These are phyloP conservation scores for Mesembrinibis cayennensis DNA, from an alignment of 2,113 vertebrate species.

Conservation along the genomic window DNA sequence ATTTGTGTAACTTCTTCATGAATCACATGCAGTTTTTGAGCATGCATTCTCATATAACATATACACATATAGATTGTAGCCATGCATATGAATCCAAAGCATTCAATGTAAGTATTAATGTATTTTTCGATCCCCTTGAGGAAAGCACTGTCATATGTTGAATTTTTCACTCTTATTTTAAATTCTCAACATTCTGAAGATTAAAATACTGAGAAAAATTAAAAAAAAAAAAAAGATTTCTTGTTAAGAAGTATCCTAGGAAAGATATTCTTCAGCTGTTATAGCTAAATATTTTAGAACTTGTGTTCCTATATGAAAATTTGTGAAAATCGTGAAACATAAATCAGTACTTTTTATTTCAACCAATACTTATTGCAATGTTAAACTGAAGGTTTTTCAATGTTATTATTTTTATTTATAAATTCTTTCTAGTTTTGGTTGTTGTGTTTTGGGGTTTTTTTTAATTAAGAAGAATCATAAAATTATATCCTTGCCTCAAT, in stretches of 20 bases:
- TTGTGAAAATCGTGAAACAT: fast-evolving
- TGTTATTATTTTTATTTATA: background rate
- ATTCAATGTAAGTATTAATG: background rate
- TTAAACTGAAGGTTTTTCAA: background rate
- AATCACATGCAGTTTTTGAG: background rate
- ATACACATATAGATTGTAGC: background rate
- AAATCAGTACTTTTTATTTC: background rate
- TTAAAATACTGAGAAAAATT: background rate
- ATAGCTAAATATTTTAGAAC: background rate
- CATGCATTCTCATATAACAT: background rate
- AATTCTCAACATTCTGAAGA: background rate
- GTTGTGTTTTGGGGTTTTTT: background rate
- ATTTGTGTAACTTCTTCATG: background rate
- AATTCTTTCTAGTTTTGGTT: background rate
- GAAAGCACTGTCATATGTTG: background rate
- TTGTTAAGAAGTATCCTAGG: background rate
- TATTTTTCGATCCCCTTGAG: background rate
- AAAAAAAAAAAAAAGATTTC: background rate
- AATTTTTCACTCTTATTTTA: background rate
- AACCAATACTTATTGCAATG: background rate
- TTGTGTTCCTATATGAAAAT: background rate
- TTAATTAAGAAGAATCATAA: background rate
- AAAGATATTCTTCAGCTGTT: background rate
- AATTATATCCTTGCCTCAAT: background rate
- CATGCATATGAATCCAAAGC: background rate